Evolutionary conservation across 2,888 invertebrate species (phyloP).

Genomic region (Diachrysia chrysitis): DNA sequence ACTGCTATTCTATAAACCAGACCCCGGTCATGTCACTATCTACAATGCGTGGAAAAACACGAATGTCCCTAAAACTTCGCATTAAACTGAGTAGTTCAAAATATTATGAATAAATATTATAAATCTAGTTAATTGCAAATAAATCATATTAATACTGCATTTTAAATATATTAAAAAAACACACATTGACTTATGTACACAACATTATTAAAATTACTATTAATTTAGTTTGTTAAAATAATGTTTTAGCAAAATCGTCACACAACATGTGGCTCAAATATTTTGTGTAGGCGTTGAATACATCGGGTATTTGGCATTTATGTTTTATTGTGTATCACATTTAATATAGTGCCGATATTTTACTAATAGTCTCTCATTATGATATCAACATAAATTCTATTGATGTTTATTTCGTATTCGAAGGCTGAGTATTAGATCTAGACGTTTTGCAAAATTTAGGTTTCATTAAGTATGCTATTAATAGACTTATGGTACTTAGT

Average conservation of each 20-base stretch:
- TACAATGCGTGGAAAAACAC: no score
- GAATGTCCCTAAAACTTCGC: no score
- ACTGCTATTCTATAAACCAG: no score
- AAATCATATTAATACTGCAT: no score
- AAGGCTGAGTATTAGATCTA: background rate
- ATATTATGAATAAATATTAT: no score
- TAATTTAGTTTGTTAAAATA: background rate
- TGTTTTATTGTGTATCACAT: background rate
- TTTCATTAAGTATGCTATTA: background rate
- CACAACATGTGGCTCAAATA: background rate
- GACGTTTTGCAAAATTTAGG: background rate
- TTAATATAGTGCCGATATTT: background rate
- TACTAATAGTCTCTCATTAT: background rate
- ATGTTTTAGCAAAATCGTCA: background rate
- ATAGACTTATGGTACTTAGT: background rate
- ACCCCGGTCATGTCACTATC: no score
- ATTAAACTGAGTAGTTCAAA: no score
- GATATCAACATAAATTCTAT: background rate
- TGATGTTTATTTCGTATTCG: background rate
- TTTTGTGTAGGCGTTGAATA: conserved; percentile 1
- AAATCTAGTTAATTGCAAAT: no score
- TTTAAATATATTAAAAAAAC: no score
- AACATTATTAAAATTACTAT: no score
- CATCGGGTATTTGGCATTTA: background rate
- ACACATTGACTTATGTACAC: no score